A percentile compares a stretch with the other conserved stretches of the same genome.
Conservation (phyloP, 2,797 vertebrate species). For the Allobates femoralis region DNA sequence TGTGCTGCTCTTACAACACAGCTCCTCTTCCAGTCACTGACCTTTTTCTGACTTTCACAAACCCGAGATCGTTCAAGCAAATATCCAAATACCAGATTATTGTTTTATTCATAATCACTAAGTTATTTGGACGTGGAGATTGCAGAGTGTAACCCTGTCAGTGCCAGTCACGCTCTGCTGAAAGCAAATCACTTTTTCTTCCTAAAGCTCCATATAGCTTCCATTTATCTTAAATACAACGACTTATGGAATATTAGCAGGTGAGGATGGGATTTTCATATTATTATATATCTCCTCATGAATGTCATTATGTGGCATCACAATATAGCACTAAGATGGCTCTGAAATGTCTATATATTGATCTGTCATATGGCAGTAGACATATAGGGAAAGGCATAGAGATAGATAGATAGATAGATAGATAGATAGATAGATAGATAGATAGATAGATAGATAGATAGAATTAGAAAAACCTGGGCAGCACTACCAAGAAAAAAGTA, state of each 20-base stretch:
- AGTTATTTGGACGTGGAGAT: constrained; percentile 47
- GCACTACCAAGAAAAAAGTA: too few species aligned
- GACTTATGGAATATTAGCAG: constrained; percentile 15
- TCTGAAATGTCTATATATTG: constrained; percentile 1
- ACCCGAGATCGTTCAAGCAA: constrained; percentile 66
- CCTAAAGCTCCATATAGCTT: constrained; percentile 27
- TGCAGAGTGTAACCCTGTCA: constrained; percentile 37
- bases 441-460: constrained; percentile 14
- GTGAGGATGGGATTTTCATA: neutral
- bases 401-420: neutral
- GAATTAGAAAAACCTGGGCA: too few species aligned
- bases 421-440: neutral
- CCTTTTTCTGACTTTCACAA: constrained; percentile 71
- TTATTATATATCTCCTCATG: neutral
- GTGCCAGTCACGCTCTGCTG: constrained; percentile 38
- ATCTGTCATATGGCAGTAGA: neutral
- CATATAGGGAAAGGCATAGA: neutral
- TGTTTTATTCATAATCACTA: constrained; percentile 61
- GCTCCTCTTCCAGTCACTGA: constrained; percentile 71
- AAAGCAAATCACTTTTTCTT: constrained; percentile 12
- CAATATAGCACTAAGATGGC: neutral
- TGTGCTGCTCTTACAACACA: constrained; percentile 74
- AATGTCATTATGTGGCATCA: constrained; percentile 26
- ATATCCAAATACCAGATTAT: constrained; percentile 62
- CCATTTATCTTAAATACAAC: constrained; percentile 21